Evolutionary conservation across 2,888 invertebrate species (phyloP), one percentile per base, ranked within the genome.

Genomic region (Trilocha varians): DNA sequence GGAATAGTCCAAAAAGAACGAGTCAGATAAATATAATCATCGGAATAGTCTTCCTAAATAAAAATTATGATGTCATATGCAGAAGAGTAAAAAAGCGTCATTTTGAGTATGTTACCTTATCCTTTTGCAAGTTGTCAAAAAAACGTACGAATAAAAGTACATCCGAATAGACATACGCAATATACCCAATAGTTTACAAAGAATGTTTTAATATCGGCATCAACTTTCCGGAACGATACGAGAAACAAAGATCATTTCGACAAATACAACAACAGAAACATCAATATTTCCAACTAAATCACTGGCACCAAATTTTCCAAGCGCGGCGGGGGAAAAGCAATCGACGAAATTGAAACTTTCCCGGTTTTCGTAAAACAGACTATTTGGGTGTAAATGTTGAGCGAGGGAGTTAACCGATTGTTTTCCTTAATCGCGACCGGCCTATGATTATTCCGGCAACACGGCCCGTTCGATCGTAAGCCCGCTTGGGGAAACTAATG

Each of bases 381-480:
- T 48, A 53, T 56, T 61, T 55, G 43, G 45, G 53, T 47, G 55
- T 43, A 49, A 57, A 57, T 48, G 50, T 52, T 50, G 45, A 46
- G 51, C 39, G 43, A 50, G 54, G 49, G 55, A 60, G 49, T 53
- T 53, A 44, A 45, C 48, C 41, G 47, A 56, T 61, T 55, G 55
- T 62, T 68, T 63, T 60, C 48, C 53, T 44, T 51, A 49, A 56
- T 49, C 51, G 47, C 41, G 45, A 47, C 41, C 47, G 53, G 53
- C 51, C 41, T 54, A 59, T 55, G 58, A 57, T 57, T 50, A 49
- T 56, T 53, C 49, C 47, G 44, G 52, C 53, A 52, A 55, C 50
- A 52, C 32, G 37, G 32, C 37, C 16, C 47, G 47, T 52, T 49
- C 42, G 41, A 42, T 39, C 38, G 45, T 46, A 47, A 49, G 49